Conservation (phyloP, 2,888 invertebrate species). For the Zeuzera pyrina region DNA sequence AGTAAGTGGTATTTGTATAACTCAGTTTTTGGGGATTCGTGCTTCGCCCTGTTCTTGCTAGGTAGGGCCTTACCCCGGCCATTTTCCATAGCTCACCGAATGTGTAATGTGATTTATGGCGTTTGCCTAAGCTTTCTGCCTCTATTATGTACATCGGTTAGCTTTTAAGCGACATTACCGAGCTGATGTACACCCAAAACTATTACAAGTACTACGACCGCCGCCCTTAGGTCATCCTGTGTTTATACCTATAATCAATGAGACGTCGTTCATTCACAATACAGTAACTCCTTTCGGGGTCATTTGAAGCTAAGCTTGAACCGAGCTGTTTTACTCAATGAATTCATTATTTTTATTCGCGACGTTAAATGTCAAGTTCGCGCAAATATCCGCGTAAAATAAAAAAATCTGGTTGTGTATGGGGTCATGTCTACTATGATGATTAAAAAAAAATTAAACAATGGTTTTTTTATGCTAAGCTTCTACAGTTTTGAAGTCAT, state of each 20-base stretch:
- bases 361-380: too few species aligned
- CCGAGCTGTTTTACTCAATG: constrained; percentile 39
- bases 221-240: constrained; percentile 58
- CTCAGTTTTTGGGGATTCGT: constrained; percentile 41
- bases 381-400: constrained; percentile 11
- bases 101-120: constrained; percentile 34
- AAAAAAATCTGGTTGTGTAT: constrained; percentile 3
- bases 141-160: constrained; percentile 11
- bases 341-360: too few species aligned
- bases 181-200: constrained; percentile 23
- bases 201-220: constrained; percentile 34
- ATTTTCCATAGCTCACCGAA: constrained; percentile 53
- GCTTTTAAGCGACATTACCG: constrained; percentile 12
- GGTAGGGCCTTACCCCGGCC: constrained; percentile 66
- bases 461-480: constrained; percentile 15
- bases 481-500: too few species aligned
- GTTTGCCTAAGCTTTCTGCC: constrained; percentile 20
- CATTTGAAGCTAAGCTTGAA: constrained; percentile 47
- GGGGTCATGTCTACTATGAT: background rate
- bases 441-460: constrained; percentile 13
- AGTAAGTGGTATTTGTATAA: constrained; percentile 76
- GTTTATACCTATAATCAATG: constrained; percentile 63
- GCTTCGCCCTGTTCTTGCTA: constrained; percentile 51
- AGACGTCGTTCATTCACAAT: constrained; percentile 65
- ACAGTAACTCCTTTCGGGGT: constrained; percentile 57